Evolutionary conservation across 2,888 invertebrate genomes (phyloP), one percentile per base, ranked within the genome.

Genomic region (Eustalomyia histrio): DNA sequence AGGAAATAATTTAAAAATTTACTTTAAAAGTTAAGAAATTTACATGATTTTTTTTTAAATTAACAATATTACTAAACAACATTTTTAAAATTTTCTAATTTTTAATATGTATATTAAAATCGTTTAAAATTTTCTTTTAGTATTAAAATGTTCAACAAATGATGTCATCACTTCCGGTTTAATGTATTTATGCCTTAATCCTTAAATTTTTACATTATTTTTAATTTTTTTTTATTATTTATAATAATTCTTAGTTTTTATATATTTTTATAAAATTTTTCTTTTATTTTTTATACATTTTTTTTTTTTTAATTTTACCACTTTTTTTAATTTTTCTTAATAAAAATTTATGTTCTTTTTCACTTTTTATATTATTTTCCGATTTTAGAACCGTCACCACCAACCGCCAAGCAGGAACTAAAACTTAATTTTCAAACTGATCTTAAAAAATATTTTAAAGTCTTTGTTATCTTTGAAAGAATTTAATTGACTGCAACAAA

Each of bases 361-460:
- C 18, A 24, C 52, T 60, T 57, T 75, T 50, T 43, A 67, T 76
- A 67, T 60, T 52, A n/a, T 72, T 72, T 74, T 60, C 80, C 82
- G 79, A 79, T 75, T 76, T 83, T 73, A 67, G 64, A 83, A 84
- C 84, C 83, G 80, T 64, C 80, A 72, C 76, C 83, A 83, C 76
- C 85, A 83, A 69, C 78, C 69, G 84, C 80, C 83, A 76, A 83
- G 83, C 84, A 81, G 83, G 84, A 85, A 85, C 85, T 85, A 83
- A 84, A 82, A 68, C 39, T 78, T 43, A 64, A 35, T 39, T 55
- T 81, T 65, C 60, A 69, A 78, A 61, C 24, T 50, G 80, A 71
- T 74, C 65, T 69, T 74, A 10, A 65, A 74, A 78, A 61, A 71
- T 78, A 21, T 67, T 69, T 55, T 6, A 64, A 67, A 61, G 14